These are phyloP conservation scores for Peucedramus taeniatus DNA, from an alignment of 2,113 vertebrate species.

Conservation along the genomic window DNA sequence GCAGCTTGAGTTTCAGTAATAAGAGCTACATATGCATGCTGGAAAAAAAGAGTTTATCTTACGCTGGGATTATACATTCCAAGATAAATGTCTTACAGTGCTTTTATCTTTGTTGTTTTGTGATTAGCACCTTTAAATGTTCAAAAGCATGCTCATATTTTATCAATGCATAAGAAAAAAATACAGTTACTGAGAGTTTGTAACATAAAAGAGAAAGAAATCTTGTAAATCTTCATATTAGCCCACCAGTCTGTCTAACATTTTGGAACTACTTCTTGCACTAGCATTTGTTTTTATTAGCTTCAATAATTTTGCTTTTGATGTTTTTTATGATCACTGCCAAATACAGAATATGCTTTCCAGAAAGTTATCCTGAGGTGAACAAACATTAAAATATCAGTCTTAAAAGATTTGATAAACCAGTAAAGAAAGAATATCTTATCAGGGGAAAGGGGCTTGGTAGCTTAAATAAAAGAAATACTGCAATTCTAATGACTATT, in stretches of 20 bases:
- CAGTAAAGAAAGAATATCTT: not conserved
- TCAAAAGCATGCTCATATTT: not conserved
- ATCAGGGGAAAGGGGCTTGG: not conserved
- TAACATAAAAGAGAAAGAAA: not conserved
- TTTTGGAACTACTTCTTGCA: not conserved
- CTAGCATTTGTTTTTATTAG: not conserved
- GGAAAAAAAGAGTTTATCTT: slow-evolving; percentile 9
- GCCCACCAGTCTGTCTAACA: not conserved
- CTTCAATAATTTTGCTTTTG: not conserved
- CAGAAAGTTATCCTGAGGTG: not conserved
- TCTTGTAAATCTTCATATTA: not conserved
- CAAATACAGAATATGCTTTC: not conserved
- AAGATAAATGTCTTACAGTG: not conserved
- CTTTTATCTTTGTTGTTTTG: slow-evolving; percentile 16
- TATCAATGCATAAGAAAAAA: not conserved
- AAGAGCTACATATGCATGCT: not conserved
- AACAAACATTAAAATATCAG: not conserved
- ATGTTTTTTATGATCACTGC: not conserved
- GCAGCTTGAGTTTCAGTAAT: slow-evolving; percentile 40
- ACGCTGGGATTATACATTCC: not conserved
- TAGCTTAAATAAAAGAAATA: not conserved
- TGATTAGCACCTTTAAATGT: not conserved
- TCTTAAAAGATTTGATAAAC: not conserved
- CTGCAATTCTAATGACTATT: not conserved
- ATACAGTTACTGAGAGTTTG: not conserved